Percentiles rank a stretch among this genome's conserved stretches.
These are phyloP conservation scores for Cariama cristata DNA, from an alignment of 2,113 vertebrate species.

Conservation along the genomic window DNA sequence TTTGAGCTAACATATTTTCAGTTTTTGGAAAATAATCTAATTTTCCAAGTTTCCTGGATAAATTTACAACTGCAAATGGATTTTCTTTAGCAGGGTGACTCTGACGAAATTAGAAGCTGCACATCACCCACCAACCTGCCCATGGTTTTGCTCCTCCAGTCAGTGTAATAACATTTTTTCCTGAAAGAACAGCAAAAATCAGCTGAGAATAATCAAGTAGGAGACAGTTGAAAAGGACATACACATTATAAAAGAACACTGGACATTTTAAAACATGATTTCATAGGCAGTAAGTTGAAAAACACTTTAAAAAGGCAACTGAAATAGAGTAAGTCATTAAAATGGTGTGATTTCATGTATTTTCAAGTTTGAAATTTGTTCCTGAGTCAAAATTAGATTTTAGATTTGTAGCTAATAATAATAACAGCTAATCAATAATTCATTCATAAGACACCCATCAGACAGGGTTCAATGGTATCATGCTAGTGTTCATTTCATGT, in stretches of 20 bases:
- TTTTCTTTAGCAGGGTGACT: conserved; percentile 56
- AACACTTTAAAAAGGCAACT: not conserved
- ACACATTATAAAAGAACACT: not conserved
- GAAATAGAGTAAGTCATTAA: not conserved
- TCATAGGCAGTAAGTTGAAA: not conserved
- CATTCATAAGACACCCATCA: not conserved
- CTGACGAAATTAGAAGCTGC: conserved; percentile 62
- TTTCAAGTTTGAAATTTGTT: not conserved
- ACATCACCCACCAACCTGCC: conserved; percentile 88
- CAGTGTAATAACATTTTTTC: conserved; percentile 97
- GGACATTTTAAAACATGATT: not conserved
- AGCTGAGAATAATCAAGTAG: conserved; percentile 45
- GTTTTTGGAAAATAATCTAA: not conserved
- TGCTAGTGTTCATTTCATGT: not conserved
- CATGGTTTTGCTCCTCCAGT: conserved; percentile 92
- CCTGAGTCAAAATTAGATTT: not conserved
- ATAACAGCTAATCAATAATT: not conserved
- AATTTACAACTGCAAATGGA: conserved; percentile 73
- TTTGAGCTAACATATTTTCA: not conserved
- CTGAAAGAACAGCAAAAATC: conserved; percentile 81
- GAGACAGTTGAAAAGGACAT: not conserved
- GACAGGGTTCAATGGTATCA: not conserved
- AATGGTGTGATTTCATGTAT: not conserved
- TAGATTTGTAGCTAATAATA: not conserved
- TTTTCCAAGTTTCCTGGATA: conserved; percentile 13